These are phyloP conservation scores for Aurelia aurita DNA, from an alignment of 30 jellyfish, hydroid and myxozoan genomes.

Conservation along the genomic window DNA sequence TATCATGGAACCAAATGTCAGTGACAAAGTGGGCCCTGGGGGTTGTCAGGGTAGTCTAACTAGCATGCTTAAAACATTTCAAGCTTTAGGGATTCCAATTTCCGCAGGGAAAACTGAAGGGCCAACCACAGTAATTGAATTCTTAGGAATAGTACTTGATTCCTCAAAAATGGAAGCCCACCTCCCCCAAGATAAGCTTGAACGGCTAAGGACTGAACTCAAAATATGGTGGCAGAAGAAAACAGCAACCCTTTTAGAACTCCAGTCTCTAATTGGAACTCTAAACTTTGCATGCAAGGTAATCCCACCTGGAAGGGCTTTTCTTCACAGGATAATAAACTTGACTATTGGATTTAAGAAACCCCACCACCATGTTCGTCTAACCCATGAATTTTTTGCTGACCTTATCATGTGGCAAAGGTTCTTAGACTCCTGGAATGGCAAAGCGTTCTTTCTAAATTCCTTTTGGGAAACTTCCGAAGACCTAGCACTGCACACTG, in stretches of 20 bases:
- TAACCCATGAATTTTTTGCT: conserved; percentile 28
- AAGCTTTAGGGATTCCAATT: conserved; percentile 57
- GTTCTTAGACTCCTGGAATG: conserved; percentile 65
- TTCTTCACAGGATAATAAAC: conserved; percentile 32
- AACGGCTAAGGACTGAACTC: conserved; percentile 29
- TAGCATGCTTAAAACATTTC: background rate
- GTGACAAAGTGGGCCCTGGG: background rate
- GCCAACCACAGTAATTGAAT: conserved; percentile 55
- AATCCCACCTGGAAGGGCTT: conserved; percentile 7
- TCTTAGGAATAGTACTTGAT: conserved; percentile 65
- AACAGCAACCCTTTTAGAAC: conserved; percentile 54
- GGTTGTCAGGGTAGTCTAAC: background rate
- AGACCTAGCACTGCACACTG: background rate
- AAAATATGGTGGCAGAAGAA: background rate
- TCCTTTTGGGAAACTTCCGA: background rate
- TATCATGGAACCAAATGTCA: background rate
- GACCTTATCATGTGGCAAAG: conserved; percentile 67
- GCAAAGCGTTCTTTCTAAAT: conserved; percentile 43
- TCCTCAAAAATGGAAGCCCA: conserved; percentile 33
- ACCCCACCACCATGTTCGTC: conserved; percentile 25
- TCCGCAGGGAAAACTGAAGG: conserved; percentile 74
- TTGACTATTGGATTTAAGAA: conserved; percentile 49
- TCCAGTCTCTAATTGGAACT: conserved; percentile 62
- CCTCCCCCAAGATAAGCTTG: conserved; percentile 64
- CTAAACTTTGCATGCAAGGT: conserved; percentile 79